phyloP scores from a whole-genome alignment of 30 jellyfish, hydroid and myxozoan genomes.

The Clytia hemisphaerica region DNA sequence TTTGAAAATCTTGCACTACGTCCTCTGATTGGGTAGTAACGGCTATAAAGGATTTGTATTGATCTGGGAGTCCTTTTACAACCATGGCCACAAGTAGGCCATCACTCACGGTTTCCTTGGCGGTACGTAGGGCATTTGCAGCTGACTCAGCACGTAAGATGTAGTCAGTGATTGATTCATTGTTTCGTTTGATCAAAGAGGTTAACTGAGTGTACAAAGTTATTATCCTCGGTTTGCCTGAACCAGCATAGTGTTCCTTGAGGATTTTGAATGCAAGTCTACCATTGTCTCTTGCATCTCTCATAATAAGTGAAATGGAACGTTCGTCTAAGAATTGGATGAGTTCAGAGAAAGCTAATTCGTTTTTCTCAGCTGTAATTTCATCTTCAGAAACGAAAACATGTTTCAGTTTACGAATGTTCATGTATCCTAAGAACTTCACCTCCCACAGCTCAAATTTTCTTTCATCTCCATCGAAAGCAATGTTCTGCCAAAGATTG shows the following conservation, averaged over 20 bases:
- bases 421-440: constrained; percentile 31
- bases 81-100: constrained; percentile 27
- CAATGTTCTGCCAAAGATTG: too few relatives aligned
- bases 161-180: constrained; percentile 33
- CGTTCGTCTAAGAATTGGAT: constrained; percentile 46
- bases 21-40: constrained; percentile 20
- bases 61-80: constrained; percentile 31
- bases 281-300: constrained; percentile 49
- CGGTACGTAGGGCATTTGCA: constrained; percentile 3
- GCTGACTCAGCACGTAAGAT: constrained; percentile 22
- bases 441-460: constrained; percentile 47
- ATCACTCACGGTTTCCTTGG: constrained; percentile 1
- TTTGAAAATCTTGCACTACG: constrained; percentile 10
- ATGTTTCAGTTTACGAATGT: constrained; percentile 18
- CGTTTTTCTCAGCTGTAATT: constrained; percentile 31
- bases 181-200: constrained; percentile 18
- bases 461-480: constrained; percentile 48
- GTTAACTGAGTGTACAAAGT: constrained; percentile 44
- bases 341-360: constrained; percentile 37
- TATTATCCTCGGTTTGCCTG: constrained; percentile 42
- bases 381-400: constrained; percentile 36
- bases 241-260: constrained; percentile 38
- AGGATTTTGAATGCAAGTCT: constrained; percentile 29
- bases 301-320: constrained; percentile 33
- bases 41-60: constrained; percentile 4